phyloP scores from a whole-genome alignment of 2,113 vertebrate species.

The Rhineura floridana region DNA sequence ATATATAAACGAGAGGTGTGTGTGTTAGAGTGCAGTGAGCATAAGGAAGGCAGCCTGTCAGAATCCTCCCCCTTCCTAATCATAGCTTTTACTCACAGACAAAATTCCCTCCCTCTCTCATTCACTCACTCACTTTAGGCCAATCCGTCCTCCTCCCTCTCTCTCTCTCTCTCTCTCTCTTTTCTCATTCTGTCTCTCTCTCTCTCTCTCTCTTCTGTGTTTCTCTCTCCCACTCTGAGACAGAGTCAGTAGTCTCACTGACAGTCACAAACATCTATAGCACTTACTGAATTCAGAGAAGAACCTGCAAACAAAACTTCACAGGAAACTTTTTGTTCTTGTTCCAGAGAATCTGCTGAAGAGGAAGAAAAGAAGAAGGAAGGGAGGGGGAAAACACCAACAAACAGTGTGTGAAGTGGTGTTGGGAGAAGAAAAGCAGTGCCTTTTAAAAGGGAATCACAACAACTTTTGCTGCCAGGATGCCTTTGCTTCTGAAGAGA shows the following conservation, averaged over 20 bases:
- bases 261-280: constrained; percentile 83
- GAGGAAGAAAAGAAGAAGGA: constrained; percentile 57
- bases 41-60: constrained; percentile 80
- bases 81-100: constrained; percentile 82
- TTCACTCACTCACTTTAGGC: constrained; percentile 86
- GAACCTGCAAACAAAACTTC: constrained; percentile 84
- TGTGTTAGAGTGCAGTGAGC: constrained; percentile 76
- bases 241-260: constrained; percentile 84
- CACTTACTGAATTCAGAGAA: constrained; percentile 81
- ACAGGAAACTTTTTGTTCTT: constrained; percentile 85
- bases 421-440: constrained; percentile 74
- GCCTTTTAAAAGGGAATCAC: constrained; percentile 79
- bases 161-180: constrained; percentile 62
- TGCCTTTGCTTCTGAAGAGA: constrained; percentile 83
- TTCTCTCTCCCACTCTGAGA: constrained; percentile 70
- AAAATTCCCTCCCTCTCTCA: constrained; percentile 84
- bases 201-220: constrained; percentile 66
- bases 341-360: constrained; percentile 82
- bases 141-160: constrained; percentile 74
- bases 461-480: constrained; percentile 83
- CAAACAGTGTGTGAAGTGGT: constrained; percentile 70
- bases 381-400: constrained; percentile 44
- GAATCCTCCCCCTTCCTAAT: constrained; percentile 82
- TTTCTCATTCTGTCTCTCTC: constrained; percentile 61
- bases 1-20: constrained; percentile 81